A percentile compares a stretch with the other conserved stretches of the same genome.
phyloP scores from a whole-genome alignment of 2,888 invertebrate species.

The Poecilus cupreus region DNA sequence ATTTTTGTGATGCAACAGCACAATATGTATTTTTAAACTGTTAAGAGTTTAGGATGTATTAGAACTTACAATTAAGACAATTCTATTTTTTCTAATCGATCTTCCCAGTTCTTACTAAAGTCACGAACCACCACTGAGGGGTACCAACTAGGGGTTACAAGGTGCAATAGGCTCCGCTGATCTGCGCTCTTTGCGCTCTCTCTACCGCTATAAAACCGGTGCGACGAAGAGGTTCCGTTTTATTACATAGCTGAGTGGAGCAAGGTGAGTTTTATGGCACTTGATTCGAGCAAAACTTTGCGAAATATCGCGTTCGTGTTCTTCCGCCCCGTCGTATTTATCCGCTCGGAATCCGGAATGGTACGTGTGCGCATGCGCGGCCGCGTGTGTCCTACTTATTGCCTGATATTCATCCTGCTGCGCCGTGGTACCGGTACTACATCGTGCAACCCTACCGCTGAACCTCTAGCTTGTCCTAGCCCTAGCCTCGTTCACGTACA shows the following conservation, averaged over 20 bases:
- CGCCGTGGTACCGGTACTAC: too few relatives aligned
- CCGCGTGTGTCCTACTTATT: constrained; percentile 29
- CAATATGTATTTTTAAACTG: too few relatives aligned
- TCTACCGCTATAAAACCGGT: constrained; percentile 49
- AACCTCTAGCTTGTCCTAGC: not conserved
- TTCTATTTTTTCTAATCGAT: too few relatives aligned
- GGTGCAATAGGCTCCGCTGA: constrained; percentile 47
- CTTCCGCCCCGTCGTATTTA: constrained; percentile 49
- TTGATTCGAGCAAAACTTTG: constrained; percentile 58
- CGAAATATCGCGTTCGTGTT: constrained; percentile 52
- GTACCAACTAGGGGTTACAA: not conserved
- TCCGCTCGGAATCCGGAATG: constrained; percentile 46
- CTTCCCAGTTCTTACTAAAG: too few relatives aligned
- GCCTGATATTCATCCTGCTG: constrained; percentile 28
- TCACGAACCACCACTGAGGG: too few relatives aligned
- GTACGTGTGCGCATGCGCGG: constrained; percentile 26
- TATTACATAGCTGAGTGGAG: constrained; percentile 60
- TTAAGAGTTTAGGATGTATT: too few relatives aligned
- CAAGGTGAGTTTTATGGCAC: constrained; percentile 60
- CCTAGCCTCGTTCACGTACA: constrained; percentile 3
- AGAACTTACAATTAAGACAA: too few relatives aligned
- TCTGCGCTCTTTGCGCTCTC: constrained; percentile 41
- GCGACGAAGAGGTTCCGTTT: constrained; percentile 48
- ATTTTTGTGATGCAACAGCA: too few relatives aligned
- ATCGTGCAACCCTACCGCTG: not conserved